Evolutionary conservation across 2,888 invertebrate species (phyloP), one percentile per base, ranked within the genome.

Genomic region (Coelopa pilipes): DNA sequence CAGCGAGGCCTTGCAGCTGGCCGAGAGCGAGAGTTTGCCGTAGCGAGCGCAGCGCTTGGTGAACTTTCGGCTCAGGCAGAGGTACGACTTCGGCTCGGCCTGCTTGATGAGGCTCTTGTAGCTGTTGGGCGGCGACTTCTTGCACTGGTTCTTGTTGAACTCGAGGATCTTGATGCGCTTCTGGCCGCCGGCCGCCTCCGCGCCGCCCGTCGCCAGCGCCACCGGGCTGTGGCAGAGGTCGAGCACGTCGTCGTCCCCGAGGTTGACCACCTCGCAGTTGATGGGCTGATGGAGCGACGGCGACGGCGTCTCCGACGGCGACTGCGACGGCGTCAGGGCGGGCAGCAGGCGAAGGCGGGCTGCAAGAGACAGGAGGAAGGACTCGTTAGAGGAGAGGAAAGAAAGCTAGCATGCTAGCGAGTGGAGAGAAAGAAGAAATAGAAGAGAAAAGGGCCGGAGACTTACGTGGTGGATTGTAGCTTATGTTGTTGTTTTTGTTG

Each of bases 71-170:
- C 86, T 86, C 5, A 86, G 81, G 74, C 86, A 88, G 21, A 87
- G 79, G 74, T 87, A 87, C 21, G 84, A 82, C 78, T 85, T 87
- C 66, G 87, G 86, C 78, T 87, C 86, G 1, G 87, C 81, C 79
- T 87, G 87, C 75, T 87, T 88, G 59, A 88, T 88, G 71, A 88
- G 83, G 79, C 83, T 87, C 78, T 88, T 88, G 76, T 88, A 88
- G 78, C 88, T 85, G 74, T 87, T 87, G 57, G 84, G 80, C 59
- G 87, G 82, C 15, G 86, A 81, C 76, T 86, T 87, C 71, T 87
- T 88, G 72, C 81, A 82, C 19, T 76, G 77, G 46, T 74, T 79
- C 66, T 83, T 83, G 73, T 80, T 81, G 49, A 82, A 76, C 76
- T 84, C 84, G 9, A 87, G 81, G 67, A 87, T 82, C 77, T 87